These are phyloP conservation scores for Sylvilagus bachmani DNA, from an alignment of 2,113 vertebrate genomes.

Conservation along the genomic window DNA sequence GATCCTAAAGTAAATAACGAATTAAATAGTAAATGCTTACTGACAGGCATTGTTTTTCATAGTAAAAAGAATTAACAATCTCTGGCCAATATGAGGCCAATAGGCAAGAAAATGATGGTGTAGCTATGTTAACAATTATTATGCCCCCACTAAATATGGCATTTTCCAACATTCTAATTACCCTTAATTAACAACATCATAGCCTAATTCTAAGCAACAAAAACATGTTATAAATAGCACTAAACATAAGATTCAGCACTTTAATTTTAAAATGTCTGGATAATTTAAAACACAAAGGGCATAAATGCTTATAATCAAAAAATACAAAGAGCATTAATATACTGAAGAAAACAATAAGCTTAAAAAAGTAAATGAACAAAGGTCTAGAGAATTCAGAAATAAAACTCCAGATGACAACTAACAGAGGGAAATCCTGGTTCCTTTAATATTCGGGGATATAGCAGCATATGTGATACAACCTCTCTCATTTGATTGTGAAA, in stretches of 20 bases:
- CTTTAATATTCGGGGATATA: background rate
- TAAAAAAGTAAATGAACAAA: conserved; percentile 27
- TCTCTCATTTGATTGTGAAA: conserved; percentile 22
- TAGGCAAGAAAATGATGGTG: background rate
- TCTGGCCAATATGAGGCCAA: background rate
- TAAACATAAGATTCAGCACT: background rate
- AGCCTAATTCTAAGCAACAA: conserved; percentile 31
- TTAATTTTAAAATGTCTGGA: conserved; percentile 23
- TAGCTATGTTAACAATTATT: conserved; percentile 17
- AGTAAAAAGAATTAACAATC: background rate
- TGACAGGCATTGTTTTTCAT: conserved; percentile 33
- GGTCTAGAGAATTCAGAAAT: conserved; percentile 26
- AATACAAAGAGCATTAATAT: background rate
- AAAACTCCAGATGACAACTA: background rate
- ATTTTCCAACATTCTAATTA: conserved; percentile 17
- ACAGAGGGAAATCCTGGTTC: background rate
- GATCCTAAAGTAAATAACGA: background rate
- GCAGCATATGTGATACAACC: background rate
- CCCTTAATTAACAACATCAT: conserved; percentile 1
- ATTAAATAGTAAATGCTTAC: conserved; percentile 22
- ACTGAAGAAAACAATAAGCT: background rate
- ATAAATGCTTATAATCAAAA: conserved; percentile 49
- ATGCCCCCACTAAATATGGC: background rate
- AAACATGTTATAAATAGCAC: background rate
- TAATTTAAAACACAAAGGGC: background rate